These are phyloP conservation scores for Neolamprologus kungweensis DNA, from an alignment of 2,113 vertebrate genomes.

Conservation along the genomic window DNA sequence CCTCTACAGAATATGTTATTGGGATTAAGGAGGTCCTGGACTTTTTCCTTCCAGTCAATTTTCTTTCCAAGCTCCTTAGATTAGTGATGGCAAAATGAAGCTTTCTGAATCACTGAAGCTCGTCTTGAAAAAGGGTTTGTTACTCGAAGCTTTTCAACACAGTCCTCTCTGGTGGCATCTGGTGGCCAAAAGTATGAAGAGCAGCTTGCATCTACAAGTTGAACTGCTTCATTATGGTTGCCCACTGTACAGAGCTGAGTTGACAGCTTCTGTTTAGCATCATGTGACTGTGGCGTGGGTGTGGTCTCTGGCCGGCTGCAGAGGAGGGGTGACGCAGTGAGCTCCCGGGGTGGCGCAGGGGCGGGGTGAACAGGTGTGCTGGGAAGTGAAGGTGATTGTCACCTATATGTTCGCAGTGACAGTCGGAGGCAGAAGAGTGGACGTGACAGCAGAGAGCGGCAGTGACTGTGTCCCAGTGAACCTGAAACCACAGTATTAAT, in stretches of 20 bases:
- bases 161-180: neutral
- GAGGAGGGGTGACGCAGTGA: neutral
- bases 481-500: neutral
- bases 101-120: neutral
- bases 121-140: too few relatives aligned
- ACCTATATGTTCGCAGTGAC: neutral
- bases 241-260: neutral
- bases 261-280: neutral
- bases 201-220: neutral
- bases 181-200: neutral
- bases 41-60: accelerated
- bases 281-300: neutral
- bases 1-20: neutral
- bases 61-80: neutral
- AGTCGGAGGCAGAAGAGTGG: neutral
- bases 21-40: neutral
- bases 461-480: neutral
- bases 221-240: neutral
- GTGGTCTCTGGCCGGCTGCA: neutral
- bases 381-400: neutral
- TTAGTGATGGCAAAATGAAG: neutral
- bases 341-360: accelerated
- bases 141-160: neutral
- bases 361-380: neutral
- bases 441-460: neutral